phyloP scores from a whole-genome alignment of 2,888 invertebrate species.

The Antitype chi region DNA sequence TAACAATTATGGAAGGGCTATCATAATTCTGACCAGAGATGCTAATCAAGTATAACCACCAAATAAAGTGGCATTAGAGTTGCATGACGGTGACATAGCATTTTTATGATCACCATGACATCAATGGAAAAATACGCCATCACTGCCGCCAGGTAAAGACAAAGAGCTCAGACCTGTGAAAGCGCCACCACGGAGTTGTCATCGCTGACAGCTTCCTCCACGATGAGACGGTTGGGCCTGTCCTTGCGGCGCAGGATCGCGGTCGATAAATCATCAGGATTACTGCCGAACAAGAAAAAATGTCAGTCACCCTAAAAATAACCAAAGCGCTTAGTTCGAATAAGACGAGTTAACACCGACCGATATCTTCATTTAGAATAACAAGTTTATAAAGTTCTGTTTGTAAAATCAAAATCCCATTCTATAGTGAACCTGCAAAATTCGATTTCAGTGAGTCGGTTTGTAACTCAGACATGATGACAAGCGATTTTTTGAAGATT shows the following conservation, averaged over 20 bases:
- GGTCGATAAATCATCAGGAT: conserved; percentile 97
- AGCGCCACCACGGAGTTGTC: conserved; percentile 99
- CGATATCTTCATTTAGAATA: conserved; percentile 13
- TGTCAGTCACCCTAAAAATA: conserved; percentile 54
- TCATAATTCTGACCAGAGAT: conserved; percentile 2
- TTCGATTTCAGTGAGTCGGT: conserved; percentile 68
- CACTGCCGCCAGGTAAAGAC: conserved; percentile 35
- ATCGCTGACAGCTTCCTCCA: conserved; percentile 99
- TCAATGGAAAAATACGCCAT: conserved; percentile 13
- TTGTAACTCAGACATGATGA: conserved; percentile 88
- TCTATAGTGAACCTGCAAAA: conserved; percentile 65
- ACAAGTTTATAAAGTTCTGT: neutral
- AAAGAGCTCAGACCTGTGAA: conserved; percentile 93
- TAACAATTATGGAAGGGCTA: neutral
- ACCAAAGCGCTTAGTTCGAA: conserved; percentile 49
- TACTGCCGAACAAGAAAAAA: conserved; percentile 82
- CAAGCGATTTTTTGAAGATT: conserved; percentile 88
- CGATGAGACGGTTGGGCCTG: conserved; percentile 99
- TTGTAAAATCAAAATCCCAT: conserved; percentile 20
- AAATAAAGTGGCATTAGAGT: conserved; percentile 8
- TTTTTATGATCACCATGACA: conserved; percentile 37
- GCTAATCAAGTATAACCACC: neutral
- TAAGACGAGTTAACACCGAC: conserved; percentile 13
- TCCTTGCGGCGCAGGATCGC: conserved; percentile 99
- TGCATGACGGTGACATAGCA: conserved; percentile 62